phyloP scores from a whole-genome alignment of 1,140 invertebrate genomes.

The Trachelipus rathkii region DNA sequence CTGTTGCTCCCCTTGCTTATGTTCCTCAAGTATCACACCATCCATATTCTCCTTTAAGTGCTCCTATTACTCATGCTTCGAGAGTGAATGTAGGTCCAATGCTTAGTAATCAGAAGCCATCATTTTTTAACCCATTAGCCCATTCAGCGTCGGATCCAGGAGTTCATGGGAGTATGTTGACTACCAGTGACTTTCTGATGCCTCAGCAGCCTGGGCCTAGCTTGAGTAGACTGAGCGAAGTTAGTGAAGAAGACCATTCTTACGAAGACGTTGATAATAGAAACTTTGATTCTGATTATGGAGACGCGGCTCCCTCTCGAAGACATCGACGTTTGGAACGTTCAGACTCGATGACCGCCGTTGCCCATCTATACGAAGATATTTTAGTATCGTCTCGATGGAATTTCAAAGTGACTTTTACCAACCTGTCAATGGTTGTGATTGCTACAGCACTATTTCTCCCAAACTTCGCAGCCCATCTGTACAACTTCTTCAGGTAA shows the following conservation, averaged over 20 bases:
- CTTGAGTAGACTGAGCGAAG: background rate
- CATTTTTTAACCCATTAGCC: background rate
- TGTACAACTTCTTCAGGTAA: conserved; percentile 43
- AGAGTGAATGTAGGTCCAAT: no score
- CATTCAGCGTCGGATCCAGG: background rate
- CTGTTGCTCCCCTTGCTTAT: background rate
- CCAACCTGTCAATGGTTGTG: conserved; percentile 35
- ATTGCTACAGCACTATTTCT: conserved; percentile 34
- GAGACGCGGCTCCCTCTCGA: background rate
- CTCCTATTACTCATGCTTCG: no score
- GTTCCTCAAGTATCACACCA: background rate
- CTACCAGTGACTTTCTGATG: background rate
- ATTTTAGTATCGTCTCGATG: conserved; percentile 31
- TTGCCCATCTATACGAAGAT: conserved; percentile 38
- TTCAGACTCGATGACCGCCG: conserved; percentile 33
- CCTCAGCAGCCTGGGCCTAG: background rate
- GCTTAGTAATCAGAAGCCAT: no score
- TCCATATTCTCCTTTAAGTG: no score
- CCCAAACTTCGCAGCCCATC: conserved; percentile 31
- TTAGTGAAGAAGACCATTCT: background rate
- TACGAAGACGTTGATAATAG: background rate
- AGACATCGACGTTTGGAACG: conserved; percentile 12
- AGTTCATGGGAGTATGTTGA: background rate
- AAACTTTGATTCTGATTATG: background rate
- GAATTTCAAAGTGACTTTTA: conserved; percentile 32